Conservation (phyloP, 2,888 invertebrate genomes). For the Thysanoteuthis rhombus region DNA sequence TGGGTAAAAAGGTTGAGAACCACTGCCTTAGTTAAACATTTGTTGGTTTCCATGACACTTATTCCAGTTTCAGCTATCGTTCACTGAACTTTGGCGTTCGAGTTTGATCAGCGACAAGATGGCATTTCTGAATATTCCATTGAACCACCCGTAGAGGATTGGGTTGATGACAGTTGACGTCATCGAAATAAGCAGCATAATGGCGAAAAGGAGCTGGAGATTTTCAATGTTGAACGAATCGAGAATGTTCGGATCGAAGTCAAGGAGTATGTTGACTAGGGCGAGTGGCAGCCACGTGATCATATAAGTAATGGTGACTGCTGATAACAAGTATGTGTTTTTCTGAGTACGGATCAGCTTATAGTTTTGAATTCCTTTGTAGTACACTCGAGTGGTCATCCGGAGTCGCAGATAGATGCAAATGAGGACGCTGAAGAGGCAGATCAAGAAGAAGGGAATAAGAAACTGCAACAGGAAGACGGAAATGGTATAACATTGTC, state of each 20-base stretch:
- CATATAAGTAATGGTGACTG: constrained; percentile 58
- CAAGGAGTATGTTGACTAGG: constrained; percentile 59
- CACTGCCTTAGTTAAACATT: too few relatives aligned
- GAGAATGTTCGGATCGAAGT: constrained; percentile 53
- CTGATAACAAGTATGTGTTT: constrained; percentile 64
- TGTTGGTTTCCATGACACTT: background rate
- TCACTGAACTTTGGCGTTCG: background rate
- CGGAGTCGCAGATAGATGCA: constrained; percentile 66
- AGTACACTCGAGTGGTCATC: constrained; percentile 48
- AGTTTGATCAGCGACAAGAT: background rate
- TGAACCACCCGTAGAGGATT: constrained; percentile 62
- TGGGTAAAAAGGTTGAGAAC: too few relatives aligned
- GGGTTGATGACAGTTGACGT: constrained; percentile 59
- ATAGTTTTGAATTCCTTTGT: constrained; percentile 32
- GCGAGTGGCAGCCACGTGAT: constrained; percentile 61
- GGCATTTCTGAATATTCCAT: constrained; percentile 53
- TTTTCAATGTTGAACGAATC: constrained; percentile 42
- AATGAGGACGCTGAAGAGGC: constrained; percentile 53
- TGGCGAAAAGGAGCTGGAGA: constrained; percentile 64
- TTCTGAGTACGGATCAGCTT: constrained; percentile 57
- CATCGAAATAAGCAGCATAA: constrained; percentile 60
- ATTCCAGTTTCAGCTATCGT: background rate
- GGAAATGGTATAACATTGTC: constrained; percentile 50
- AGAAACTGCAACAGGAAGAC: constrained; percentile 58
- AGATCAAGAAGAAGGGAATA: constrained; percentile 52